Evolutionary conservation across 1,140 invertebrate genomes (phyloP), one percentile per base, ranked within the genome.

Genomic region (Schlechtendalia chinensis): DNA sequence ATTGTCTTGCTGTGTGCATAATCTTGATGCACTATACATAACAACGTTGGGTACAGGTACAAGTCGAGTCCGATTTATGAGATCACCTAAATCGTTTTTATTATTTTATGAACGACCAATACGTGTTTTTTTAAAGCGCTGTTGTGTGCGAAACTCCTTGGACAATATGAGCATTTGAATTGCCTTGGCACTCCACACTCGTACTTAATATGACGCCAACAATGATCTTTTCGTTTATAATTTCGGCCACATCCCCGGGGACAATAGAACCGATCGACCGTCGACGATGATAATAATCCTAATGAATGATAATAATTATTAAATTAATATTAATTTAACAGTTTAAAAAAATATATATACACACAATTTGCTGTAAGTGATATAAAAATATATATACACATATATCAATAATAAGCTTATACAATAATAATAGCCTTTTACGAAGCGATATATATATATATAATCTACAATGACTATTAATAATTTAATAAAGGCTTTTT

Each of bases 111-210:
- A 50, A 85, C 84, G 29, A 85, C 84, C 24, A 84, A 84, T 17
- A 86, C 79, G 59, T 86, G 86, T 0, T 85, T 86, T 47, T 81
- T 82, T 24, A 83, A 58, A 61, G 82, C 71, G 58, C 79, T 74
- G 8, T 82, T 83, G 75, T 87, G 85, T 19, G 87, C 86, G 47
- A 87, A 88, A 83, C 87, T 87, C 81, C 88, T 87, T 29, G 71
- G 39, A 83, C 88, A 89, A 58, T 85, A 84, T 11, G 84, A 83
- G 82, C 88, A 89, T 32, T 84, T 84, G 83, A 88, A 88, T 81
- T 86, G 85, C 45, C 87, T 88, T 72, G 86, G 85, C 45, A 87
- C 85, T 45, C 87, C 87, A 82, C 88, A 89, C 82, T 89, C 88
- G 54, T 88, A 86, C 50, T 86, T 88, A 82, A 88, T 82, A 83